These are phyloP conservation scores for Malurus alboscapulatus DNA, from an alignment of 2,113 vertebrate species.

Conservation along the genomic window DNA sequence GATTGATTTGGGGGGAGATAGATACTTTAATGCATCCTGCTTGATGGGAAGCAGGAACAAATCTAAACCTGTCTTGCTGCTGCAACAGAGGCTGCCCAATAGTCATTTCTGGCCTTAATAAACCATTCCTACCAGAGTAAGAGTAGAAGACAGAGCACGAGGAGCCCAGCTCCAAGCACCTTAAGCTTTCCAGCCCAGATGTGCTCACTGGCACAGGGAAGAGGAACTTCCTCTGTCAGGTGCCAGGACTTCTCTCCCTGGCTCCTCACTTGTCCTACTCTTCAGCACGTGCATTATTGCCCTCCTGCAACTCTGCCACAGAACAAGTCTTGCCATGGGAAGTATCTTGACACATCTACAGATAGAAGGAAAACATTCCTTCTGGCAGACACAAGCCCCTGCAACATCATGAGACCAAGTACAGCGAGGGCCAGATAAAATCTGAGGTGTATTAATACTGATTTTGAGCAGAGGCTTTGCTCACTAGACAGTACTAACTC, in stretches of 20 bases:
- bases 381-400: not conserved
- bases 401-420: not conserved
- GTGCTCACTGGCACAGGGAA: not conserved
- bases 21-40: not conserved
- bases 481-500: not conserved
- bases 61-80: not conserved
- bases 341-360: not conserved
- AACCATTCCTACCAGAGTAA: not conserved
- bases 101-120: not conserved
- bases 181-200: not conserved
- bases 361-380: not conserved
- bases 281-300: not conserved
- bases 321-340: not conserved
- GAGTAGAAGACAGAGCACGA: not conserved
- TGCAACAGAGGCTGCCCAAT: not conserved
- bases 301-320: not conserved
- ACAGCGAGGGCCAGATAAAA: not conserved
- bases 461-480: not conserved
- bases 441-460: fast-evolving
- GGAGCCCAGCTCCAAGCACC: not conserved
- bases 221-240: not conserved
- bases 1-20: not conserved
- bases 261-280: not conserved
- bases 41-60: fast-evolving
- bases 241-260: not conserved